A percentile compares a stretch with the other conserved stretches of the same genome.
Evolutionary conservation across 2,113 vertebrate species (phyloP).

Genomic region (Herpailurus yagouaroundi): DNA sequence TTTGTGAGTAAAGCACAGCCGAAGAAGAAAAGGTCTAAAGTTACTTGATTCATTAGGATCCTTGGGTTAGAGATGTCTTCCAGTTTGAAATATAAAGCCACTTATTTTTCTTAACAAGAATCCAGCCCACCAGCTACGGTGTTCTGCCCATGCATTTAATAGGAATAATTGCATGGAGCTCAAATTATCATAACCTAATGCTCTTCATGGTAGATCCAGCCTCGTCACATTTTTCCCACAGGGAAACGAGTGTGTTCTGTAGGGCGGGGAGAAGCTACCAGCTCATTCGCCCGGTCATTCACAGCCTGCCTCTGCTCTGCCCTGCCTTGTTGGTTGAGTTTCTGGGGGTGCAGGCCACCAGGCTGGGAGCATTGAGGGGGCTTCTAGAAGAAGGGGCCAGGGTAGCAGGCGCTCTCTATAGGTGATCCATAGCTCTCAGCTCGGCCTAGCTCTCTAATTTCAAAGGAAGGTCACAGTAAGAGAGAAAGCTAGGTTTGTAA

Average conservation of each 20-base stretch:
- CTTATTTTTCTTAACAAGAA: slow-evolving; percentile 65
- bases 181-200: slow-evolving; percentile 38
- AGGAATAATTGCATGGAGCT: slow-evolving; percentile 65
- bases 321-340: background rate
- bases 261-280: background rate
- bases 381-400: background rate
- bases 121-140: slow-evolving; percentile 57
- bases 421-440: background rate
- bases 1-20: background rate
- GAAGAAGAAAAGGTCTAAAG: slow-evolving; percentile 53
- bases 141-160: slow-evolving; percentile 71
- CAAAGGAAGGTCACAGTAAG: background rate
- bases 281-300: fast-evolving
- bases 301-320: background rate
- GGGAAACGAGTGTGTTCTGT: background rate
- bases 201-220: background rate
- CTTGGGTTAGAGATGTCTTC: slow-evolving; percentile 60
- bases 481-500: background rate
- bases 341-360: background rate
- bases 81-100: slow-evolving; percentile 73
- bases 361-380: background rate
- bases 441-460: background rate
- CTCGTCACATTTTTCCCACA: background rate
- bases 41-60: slow-evolving; percentile 62
- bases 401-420: background rate